A percentile compares a stretch with the other conserved stretches of the same genome.
Conservation (phyloP, 2,113 vertebrate species). For the Leptodactylus fuscus region DNA sequence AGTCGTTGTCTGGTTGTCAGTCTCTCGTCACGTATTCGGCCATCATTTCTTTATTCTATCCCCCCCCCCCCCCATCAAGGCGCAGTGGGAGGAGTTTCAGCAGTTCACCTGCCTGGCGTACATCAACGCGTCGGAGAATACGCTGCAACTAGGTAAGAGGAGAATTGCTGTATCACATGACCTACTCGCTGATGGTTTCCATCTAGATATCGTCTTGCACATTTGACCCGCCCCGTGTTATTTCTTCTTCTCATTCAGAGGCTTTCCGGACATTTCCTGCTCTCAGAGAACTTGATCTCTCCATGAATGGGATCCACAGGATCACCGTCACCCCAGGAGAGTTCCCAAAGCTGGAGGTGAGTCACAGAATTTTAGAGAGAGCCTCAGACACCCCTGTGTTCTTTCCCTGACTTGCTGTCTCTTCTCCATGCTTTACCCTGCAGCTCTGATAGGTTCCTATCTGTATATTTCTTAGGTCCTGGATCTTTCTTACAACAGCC, state of each 20-base stretch:
- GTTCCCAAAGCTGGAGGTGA: conserved; percentile 84
- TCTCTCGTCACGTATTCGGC: background rate
- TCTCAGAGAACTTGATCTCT: conserved; percentile 81
- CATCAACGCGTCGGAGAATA: conserved; percentile 84
- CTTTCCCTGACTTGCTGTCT: no score
- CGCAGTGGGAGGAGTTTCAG: conserved; percentile 78
- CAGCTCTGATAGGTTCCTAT: background rate
- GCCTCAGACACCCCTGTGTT: no score
- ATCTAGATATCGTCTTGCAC: no score
- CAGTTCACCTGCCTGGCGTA: conserved; percentile 79
- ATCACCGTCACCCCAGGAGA: conserved; percentile 73
- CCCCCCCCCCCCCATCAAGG: no score
- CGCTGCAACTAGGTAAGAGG: conserved; percentile 77
- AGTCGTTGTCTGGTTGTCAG: no score
- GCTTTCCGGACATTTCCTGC: conserved; percentile 78
- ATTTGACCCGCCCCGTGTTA: no score
- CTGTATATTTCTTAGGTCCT: conserved; percentile 72
- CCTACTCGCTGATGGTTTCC: no score
- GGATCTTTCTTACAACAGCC: conserved; percentile 86
- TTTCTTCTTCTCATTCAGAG: conserved; percentile 68
- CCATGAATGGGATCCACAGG: conserved; percentile 78
- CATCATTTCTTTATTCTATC: background rate
- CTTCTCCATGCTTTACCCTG: background rate
- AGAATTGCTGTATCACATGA: no score
- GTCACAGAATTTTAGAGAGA: conserved; percentile 36